These are phyloP conservation scores for Pseudorasbora parva DNA, from an alignment of 2,113 vertebrate genomes.

Conservation along the genomic window DNA sequence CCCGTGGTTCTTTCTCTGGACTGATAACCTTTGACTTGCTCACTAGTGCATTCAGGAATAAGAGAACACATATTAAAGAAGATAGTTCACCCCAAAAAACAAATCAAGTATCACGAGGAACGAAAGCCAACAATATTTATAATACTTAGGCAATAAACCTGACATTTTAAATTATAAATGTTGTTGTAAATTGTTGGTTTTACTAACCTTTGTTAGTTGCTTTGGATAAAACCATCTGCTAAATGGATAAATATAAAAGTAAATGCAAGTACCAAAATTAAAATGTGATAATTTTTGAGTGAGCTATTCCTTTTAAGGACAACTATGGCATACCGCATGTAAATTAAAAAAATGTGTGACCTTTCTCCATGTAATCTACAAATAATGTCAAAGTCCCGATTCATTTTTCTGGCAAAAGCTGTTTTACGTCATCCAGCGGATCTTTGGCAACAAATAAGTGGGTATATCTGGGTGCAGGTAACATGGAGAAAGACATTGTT, in stretches of 20 bases:
- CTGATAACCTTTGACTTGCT: constrained; percentile 54
- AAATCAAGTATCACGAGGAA: not conserved
- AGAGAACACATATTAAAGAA: not conserved
- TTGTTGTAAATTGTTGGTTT: not conserved
- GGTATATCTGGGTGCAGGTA: too few species aligned
- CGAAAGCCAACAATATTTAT: not conserved
- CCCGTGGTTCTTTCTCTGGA: constrained; percentile 41
- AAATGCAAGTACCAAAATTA: not conserved
- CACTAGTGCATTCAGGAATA: not conserved
- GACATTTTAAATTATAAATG: too few species aligned
- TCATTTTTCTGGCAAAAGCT: not conserved
- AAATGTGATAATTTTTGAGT: too few species aligned
- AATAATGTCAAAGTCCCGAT: not conserved
- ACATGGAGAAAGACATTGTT: not conserved
- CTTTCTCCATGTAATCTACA: not conserved
- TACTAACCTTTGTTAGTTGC: not conserved
- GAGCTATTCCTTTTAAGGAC: not conserved
- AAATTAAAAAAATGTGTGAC: not conserved
- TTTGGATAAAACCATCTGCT: not conserved
- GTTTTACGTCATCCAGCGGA: not conserved
- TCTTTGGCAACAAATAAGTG: not conserved
- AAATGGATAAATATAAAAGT: not conserved
- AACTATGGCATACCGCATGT: not conserved
- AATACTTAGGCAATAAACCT: not conserved
- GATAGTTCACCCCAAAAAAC: not conserved